Evolutionary conservation across 2,113 vertebrate genomes (phyloP).

Genomic region (Trachemys scripta): DNA sequence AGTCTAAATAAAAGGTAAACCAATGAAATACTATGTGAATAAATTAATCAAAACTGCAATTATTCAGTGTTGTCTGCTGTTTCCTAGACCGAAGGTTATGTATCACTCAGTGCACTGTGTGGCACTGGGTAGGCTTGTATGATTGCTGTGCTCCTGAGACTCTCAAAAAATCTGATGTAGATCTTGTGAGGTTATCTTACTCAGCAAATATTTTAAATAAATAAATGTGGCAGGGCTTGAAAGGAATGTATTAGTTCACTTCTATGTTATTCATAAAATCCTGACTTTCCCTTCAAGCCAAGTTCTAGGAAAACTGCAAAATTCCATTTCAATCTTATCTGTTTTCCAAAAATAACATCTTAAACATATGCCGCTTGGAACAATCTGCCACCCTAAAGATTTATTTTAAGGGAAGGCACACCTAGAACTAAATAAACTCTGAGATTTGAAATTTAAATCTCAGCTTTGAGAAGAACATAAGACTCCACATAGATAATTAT

Average conservation of each 20-base stretch:
- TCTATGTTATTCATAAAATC: constrained; percentile 55
- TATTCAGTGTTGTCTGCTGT: neutral
- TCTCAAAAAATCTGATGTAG: neutral
- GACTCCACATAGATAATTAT: neutral
- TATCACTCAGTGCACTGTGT: neutral
- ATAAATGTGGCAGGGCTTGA: constrained; percentile 42
- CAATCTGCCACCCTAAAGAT: constrained; percentile 42
- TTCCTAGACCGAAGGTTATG: neutral
- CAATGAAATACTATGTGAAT: neutral
- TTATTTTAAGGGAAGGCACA: constrained; percentile 48
- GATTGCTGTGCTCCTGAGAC: neutral
- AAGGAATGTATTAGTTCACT: constrained; percentile 28
- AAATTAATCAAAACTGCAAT: neutral
- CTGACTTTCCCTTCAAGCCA: constrained; percentile 58
- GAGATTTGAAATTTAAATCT: constrained; percentile 53
- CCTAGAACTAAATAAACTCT: constrained; percentile 58
- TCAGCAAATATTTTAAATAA: constrained; percentile 23
- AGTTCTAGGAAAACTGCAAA: constrained; percentile 65
- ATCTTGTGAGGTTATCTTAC: neutral
- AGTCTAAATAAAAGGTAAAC: constrained; percentile 22
- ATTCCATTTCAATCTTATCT: constrained; percentile 65
- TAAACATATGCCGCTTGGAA: constrained; percentile 60
- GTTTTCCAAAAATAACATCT: constrained; percentile 62
- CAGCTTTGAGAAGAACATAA: neutral
- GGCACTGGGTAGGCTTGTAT: neutral